Evolutionary conservation across 1,140 invertebrate genomes (phyloP), one percentile per base, ranked within the genome.

Genomic region (Tetragonula clypearis): DNA sequence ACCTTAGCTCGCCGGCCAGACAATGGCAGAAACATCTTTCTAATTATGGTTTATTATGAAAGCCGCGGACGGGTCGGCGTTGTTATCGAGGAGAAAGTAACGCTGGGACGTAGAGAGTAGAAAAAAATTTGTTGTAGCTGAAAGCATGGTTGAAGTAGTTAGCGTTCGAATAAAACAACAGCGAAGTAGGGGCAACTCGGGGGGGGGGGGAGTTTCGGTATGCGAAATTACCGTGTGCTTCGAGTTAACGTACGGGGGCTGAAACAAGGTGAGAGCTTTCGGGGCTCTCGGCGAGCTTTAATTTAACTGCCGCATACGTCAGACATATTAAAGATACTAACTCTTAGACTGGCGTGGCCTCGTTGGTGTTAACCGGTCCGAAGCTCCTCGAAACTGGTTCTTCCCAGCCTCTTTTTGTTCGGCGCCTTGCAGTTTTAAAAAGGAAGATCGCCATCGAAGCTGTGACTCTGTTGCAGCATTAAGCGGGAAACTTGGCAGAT

Each of bases 281-380:
- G 49, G 72, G 21, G 72, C 68, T 85, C 68, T 72, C 55, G 76
- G 73, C 53, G 75, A 86, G 86, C 90, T 90, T 92, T 92, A 91
- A 92, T 92, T 92, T 92, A 90, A 91, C 85, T 90, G 86, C 82
- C 78, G 82, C 88, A 89, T 90, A 90, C 85, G 81, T 89, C 87
- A 90, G 88, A 86, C 87, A 89, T 92, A 91, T 91, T 88, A 89
- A 88, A 86, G 86, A 81, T 91, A 90, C 86, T 89, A 89, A 88
- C 86, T 90, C 86, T 88, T 76, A 30, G 60, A 83, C 41, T 14
- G 19, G 41, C 76, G 82, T 49, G 71, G 56, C 77, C 76, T 65
- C 68, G 71, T 23, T n/a, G 75, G 62, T 73, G 75, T 62, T 92
- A 91, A 92, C 86, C 77, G 84, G 84, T 35, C 85, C 80, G 78